Conservation (phyloP, 92 coral and sea anemone species). For the Palythoa grandis region DNA sequence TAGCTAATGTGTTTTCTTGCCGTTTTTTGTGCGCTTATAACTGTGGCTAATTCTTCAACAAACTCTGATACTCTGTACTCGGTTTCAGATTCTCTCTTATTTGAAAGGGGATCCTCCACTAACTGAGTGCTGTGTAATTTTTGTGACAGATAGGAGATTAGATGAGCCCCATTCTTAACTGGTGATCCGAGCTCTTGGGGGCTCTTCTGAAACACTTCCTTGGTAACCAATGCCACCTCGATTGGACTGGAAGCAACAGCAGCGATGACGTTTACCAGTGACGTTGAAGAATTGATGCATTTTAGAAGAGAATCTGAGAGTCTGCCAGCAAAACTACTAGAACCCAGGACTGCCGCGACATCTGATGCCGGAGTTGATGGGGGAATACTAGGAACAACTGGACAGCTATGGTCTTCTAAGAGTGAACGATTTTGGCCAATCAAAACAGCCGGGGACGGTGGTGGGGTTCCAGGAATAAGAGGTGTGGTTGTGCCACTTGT, state of each 20-base stretch:
- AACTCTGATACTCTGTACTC: conserved; percentile 54
- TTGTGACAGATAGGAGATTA: conserved; percentile 61
- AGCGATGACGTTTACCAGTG: conserved; percentile 80
- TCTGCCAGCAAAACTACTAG: conserved; percentile 75
- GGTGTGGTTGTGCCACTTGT: conserved; percentile 63
- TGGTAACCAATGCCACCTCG: conserved; percentile 60
- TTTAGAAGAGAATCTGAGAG: conserved; percentile 73
- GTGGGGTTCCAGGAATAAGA: conserved; percentile 80
- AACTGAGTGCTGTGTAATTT: conserved; percentile 11
- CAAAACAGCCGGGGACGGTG: conserved; percentile 62
- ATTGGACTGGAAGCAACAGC: conserved; percentile 66
- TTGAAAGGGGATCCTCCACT: background rate
- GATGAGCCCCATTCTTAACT: conserved; percentile 58
- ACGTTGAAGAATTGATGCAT: conserved; percentile 77
- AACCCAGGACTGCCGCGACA: conserved; percentile 13
- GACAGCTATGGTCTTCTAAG: conserved; percentile 45
- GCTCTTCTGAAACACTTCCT: conserved; percentile 69
- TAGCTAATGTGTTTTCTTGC: background rate
- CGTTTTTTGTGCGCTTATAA: conserved; percentile 47
- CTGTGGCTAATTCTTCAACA: conserved; percentile 58
- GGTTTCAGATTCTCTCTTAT: conserved; percentile 8
- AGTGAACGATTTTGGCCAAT: conserved; percentile 51
- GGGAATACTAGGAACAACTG: conserved; percentile 23
- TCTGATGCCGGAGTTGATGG: conserved; percentile 33
- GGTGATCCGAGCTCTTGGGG: conserved; percentile 68